Percentiles rank a stretch among this genome's conserved stretches.
Evolutionary conservation across 2,888 invertebrate genomes (phyloP).

Genomic region (Eilema sororculum): DNA sequence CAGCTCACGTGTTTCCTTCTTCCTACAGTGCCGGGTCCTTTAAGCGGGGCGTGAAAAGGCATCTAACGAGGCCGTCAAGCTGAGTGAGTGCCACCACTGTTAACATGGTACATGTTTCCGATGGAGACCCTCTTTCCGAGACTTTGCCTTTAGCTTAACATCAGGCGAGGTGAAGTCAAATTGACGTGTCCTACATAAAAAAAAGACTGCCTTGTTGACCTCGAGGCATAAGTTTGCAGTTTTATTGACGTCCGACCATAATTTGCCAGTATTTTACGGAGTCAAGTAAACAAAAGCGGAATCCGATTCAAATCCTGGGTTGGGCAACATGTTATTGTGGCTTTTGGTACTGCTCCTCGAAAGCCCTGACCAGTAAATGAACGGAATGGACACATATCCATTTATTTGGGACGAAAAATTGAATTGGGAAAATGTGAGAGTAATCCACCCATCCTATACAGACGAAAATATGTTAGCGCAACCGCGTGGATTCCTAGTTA

Average conservation of each 20-base stretch:
- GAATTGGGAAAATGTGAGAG: not conserved
- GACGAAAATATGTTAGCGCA: too few relatives aligned
- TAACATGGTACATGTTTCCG: too few relatives aligned
- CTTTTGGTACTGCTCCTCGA: not conserved
- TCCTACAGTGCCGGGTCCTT: too few relatives aligned
- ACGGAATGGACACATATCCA: not conserved
- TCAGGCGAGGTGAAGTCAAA: too few relatives aligned
- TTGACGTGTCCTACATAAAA: too few relatives aligned
- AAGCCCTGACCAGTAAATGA: not conserved
- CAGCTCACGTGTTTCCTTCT: too few relatives aligned
- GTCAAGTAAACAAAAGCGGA: not conserved
- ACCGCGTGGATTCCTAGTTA: too few relatives aligned
- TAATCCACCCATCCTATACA: not conserved
- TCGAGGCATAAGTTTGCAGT: not conserved
- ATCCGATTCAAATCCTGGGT: not conserved
- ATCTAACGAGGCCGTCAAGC: too few relatives aligned
- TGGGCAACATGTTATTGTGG: not conserved
- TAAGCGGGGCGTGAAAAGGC: too few relatives aligned
- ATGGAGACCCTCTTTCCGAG: too few relatives aligned
- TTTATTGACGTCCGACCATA: not conserved
- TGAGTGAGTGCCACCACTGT: too few relatives aligned
- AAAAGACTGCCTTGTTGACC: not conserved
- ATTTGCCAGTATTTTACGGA: not conserved
- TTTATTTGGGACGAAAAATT: not conserved
- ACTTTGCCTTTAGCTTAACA: too few relatives aligned